Base-by-base conservation (phyloP, 2,888 invertebrate species). In the Stegana nigrithorax region DNA sequence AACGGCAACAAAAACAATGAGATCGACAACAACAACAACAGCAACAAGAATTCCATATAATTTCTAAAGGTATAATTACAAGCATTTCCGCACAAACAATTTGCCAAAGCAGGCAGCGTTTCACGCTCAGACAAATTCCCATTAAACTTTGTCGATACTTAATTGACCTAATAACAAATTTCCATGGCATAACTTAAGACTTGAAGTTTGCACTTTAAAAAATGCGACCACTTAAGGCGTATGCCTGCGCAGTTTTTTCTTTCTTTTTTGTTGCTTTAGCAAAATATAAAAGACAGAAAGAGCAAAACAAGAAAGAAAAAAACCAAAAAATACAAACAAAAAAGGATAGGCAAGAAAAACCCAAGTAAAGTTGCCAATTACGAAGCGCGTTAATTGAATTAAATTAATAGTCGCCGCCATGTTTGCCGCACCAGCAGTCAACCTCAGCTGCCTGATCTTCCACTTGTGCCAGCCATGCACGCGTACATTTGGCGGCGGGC, bases 101-200 rank as follows among this genome's bases (percentile, higher is more conserved):
- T 63, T 39, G 26, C 55, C 56, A 60, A 63, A 63, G 65, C 66
- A 68, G 65, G 8, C 39, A 57, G 29, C 25, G 26, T 45, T 47
- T 58, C 42, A 42, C 45, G 42, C 58, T 45, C 21, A 36, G n/a
- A 17, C 44, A 63, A 62, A 66, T 76, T 76, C 74, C 75, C 74
- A 75, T 73, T 76, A 73, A 75, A 75, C 77, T 75, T 75, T 71
- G 70, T 71, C 73, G 70, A 73, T 73, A 69, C 71, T 76, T 76
- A 76, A 75, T 76, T 75, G 68, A 55, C 60, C 32, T 36, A 39
- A 32, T 39, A 53, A 44, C 25, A 2, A 12, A 12, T 19, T 21
- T 19, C 23, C 12, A 19, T 21, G 12, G 36, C 25, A 7, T 3
- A n/a, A 3, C 8, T 14, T 4, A 56, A 56, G 56, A 23, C 12